Conservation (phyloP, 2,797 vertebrate genomes). For the Crossoptilon crossoptilon region DNA sequence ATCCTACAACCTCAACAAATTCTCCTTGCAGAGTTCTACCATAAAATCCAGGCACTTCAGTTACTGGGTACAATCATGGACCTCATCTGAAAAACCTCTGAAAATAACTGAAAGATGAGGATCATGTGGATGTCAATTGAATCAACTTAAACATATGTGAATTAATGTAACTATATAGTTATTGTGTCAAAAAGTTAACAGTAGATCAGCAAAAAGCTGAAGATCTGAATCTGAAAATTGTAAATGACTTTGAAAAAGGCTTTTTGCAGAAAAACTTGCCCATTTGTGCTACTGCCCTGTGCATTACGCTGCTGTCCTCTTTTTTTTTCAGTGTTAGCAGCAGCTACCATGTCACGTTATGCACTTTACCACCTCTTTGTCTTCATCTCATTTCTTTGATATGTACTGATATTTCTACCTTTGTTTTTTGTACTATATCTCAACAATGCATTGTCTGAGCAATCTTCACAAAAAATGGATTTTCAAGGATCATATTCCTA, state of each 20-base stretch:
- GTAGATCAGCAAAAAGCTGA: background rate
- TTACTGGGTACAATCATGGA: background rate
- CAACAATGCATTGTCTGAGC: background rate
- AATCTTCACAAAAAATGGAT: background rate
- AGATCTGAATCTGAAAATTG: background rate
- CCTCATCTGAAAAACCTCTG: background rate
- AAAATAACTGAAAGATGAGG: background rate
- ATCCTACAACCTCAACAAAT: background rate
- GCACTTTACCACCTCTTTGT: background rate
- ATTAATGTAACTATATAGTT: background rate
- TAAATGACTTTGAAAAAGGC: background rate
- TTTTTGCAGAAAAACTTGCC: background rate
- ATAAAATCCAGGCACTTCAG: background rate
- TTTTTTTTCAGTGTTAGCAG: background rate
- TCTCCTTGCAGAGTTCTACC: background rate
- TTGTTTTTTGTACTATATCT: background rate
- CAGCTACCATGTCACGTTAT: background rate
- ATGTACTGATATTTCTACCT: background rate
- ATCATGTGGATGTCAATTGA: background rate
- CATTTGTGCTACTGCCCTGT: background rate
- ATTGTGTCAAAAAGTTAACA: background rate
- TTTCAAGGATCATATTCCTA: background rate
- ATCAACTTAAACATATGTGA: background rate
- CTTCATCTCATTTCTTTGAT: background rate
- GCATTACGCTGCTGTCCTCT: background rate